phyloP scores from a whole-genome alignment of 2,888 invertebrate genomes.

The Polyommatus icarus region DNA sequence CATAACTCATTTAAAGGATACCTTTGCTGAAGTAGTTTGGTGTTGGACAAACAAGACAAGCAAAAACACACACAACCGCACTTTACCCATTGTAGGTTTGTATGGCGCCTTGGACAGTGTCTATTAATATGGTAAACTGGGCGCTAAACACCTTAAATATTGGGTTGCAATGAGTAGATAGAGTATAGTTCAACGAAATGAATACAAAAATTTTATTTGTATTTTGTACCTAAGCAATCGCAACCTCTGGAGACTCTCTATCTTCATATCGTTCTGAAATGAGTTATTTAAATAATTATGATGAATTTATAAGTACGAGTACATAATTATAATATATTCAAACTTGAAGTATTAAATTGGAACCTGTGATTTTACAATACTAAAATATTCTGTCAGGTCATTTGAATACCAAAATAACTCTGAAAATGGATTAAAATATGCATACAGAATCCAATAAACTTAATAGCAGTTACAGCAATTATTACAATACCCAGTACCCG shows the following conservation, averaged over 20 bases:
- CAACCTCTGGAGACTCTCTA: background rate
- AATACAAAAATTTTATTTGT: background rate
- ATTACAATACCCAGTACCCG: background rate
- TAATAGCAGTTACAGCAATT: background rate
- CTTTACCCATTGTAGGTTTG: conserved; percentile 5
- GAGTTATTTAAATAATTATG: background rate
- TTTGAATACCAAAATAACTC: background rate
- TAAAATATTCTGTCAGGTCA: too few species aligned
- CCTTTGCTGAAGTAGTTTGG: background rate
- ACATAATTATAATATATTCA: too few species aligned
- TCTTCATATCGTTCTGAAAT: background rate
- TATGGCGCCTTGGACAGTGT: background rate
- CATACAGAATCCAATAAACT: background rate
- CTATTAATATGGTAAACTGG: conserved; percentile 2
- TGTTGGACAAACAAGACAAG: background rate
- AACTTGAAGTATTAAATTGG: too few species aligned
- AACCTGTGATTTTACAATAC: too few species aligned
- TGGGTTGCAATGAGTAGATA: background rate
- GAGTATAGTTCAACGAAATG: background rate
- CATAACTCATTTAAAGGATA: background rate
- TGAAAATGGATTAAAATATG: background rate
- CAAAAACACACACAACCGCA: conserved; percentile 21
- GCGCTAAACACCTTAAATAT: background rate
- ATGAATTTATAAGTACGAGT: too few species aligned
- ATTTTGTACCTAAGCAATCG: background rate